Evolutionary conservation across 2,113 vertebrate species (phyloP), one percentile per base, ranked within the genome.

Genomic region (Piprites chloris): DNA sequence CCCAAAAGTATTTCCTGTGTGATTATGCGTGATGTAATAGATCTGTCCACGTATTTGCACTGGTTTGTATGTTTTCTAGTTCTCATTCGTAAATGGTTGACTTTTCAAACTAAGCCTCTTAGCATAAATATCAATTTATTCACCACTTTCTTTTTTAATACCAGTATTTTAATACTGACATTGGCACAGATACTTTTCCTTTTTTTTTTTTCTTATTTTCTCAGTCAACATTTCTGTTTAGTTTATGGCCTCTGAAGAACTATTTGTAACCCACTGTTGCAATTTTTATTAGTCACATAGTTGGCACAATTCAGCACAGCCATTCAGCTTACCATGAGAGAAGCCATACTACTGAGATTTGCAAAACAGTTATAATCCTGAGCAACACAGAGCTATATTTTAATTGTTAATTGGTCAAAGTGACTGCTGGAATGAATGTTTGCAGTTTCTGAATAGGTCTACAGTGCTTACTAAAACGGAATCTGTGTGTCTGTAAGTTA

Each of bases 21-120:
- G 33, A n/a, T 74, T 79, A 20, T 37, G 62, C 52, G 44, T 88
- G 73, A 85, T 93, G 89, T 71, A 95, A 47, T 47, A 82, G 47
- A 83, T 66, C 35, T 50, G 23, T 82, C 59, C 33, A 55, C 15
- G 30, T 59, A 77, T 28, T 62, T 28, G 22, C 41, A 19, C 8
- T 58, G 69, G 58, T 91, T 80, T 75, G 13, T 47, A 10, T 65
- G 24, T 68, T 95, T 52, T 55, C 65, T 96, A 67, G 49, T 91
- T 96, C 80, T 89, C 47, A 78, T 95, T 97, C 93, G 95, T 96
- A 62, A 72, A 77, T 78, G 67, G 87, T 26, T 96, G 68, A 53
- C 46, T 92, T 95, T 94, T 62, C 56, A 93, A 85, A 89, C 71
- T 89, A 56, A 47, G 67, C 42, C 37, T 79, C 82, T 86, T 83